Base-by-base conservation (phyloP, 2,888 invertebrate genomes). In the Hyalella azteca region DNA sequence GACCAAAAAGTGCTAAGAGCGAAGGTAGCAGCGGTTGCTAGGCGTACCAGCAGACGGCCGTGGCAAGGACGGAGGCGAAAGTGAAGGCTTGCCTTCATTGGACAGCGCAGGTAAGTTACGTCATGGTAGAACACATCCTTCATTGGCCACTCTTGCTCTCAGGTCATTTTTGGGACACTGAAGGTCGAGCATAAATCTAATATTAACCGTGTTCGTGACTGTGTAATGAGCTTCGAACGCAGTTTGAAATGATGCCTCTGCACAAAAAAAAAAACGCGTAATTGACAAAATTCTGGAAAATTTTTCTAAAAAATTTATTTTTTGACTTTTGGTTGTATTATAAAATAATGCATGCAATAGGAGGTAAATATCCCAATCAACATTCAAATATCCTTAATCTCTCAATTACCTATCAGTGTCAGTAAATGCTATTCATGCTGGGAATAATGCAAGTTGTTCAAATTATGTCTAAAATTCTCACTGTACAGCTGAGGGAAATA, bases 41-140 rank as follows among this genome's bases (percentile, higher is more conserved):
- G 66, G 66, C 66, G 66, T 36, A 66, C 36, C 29, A 13, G 32
- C 66, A 66, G 66, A 66, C 66, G 66, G n/a, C 66, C 66, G 36
- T 66, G 66, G 66, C 66, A 66, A 66, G 66, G 66, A 66, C 66
- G 66, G 66, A 36, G 66, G 66, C 66, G 66, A 66, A 66, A 66
- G 66, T 66, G 66, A 66, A 66, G 66, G 19, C 32, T 29, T 19
- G 39, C 66, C 45, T 9, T 9, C 45, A 45, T 15, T 45, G 45
- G 45, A 45, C 15, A 15, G 11, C 11, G 45, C 45, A 45, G n/a
- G 22, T 7, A 22, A 29, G 26, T 54, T 54, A 54, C 66, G 66
- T 66, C 66, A 66, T 36, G 15, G 36, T 36, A 66, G 39, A 36
- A 36, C 66, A 36, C 66, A 19, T 32, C 39, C 19, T 32, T 36